Evolutionary conservation across 2,113 vertebrate species (phyloP).

Genomic region (Damaliscus lunatus): DNA sequence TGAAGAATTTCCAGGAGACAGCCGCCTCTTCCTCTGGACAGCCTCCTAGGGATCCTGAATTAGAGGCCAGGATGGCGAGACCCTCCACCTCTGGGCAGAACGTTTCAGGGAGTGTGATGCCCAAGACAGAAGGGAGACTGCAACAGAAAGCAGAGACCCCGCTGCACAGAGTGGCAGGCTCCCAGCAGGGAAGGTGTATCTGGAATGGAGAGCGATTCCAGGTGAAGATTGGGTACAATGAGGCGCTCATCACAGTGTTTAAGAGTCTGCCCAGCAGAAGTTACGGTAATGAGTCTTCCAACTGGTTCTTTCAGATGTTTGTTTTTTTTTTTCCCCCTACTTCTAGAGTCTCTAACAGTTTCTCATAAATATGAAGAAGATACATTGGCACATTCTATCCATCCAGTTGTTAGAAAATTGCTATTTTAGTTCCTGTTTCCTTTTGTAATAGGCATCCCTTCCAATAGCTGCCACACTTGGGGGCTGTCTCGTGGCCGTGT

Average conservation of each 20-base stretch:
- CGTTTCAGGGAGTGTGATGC: neutral
- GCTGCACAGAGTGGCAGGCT: constrained; percentile 73
- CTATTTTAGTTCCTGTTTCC: constrained; percentile 18
- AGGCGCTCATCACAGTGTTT: constrained; percentile 88
- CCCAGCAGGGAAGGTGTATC: constrained; percentile 85
- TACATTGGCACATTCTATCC: constrained; percentile 14
- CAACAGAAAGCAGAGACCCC: neutral
- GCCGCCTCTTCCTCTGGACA: neutral
- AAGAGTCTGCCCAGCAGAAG: constrained; percentile 90
- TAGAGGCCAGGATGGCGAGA: neutral
- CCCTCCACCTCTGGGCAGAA: neutral
- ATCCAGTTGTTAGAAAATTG: constrained; percentile 1
- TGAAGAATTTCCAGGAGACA: neutral
- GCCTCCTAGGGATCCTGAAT: neutral
- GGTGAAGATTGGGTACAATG: constrained; percentile 90
- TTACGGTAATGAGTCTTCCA: constrained; percentile 86
- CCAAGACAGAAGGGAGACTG: neutral
- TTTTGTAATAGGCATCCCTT: neutral
- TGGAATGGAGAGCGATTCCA: constrained; percentile 87
- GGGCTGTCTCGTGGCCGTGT: neutral
- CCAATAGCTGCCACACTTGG: neutral
- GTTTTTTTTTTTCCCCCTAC: neutral
- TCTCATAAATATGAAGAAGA: constrained; percentile 10
- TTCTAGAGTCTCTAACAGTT: neutral
- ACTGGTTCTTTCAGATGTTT: neutral